These are phyloP conservation scores for Schrankia costaestrigalis DNA, from an alignment of 2,888 invertebrate species.

Conservation along the genomic window DNA sequence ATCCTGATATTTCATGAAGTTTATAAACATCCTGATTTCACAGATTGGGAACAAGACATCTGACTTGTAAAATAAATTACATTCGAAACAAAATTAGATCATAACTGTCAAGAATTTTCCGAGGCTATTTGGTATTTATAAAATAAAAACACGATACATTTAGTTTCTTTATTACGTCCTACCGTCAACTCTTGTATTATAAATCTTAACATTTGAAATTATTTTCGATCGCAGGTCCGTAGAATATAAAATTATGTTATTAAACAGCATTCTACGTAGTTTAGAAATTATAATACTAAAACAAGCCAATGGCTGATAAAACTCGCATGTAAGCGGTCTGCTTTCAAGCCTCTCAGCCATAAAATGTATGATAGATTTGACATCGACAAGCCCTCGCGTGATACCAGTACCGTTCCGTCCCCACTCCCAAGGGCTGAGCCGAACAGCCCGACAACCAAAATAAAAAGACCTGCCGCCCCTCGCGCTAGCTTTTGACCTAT, in stretches of 20 bases:
- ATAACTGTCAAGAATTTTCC: neutral
- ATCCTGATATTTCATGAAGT: constrained; percentile 50
- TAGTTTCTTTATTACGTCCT: no score
- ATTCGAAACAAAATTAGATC: constrained; percentile 20
- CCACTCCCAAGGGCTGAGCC: constrained; percentile 68
- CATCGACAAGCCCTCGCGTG: constrained; percentile 73
- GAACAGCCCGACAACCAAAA: constrained; percentile 42
- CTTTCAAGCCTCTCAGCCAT: constrained; percentile 65
- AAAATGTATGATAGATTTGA: constrained; percentile 76
- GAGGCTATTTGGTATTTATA: neutral
- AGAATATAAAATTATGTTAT: constrained; percentile 1
- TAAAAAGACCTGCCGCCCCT: constrained; percentile 45
- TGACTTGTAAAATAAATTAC: constrained; percentile 28
- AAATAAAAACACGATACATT: neutral
- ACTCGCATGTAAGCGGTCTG: constrained; percentile 67
- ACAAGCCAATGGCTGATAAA: constrained; percentile 44
- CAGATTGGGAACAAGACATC: constrained; percentile 39
- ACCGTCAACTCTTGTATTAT: no score
- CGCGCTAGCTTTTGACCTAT: constrained; percentile 31
- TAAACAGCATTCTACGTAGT: constrained; percentile 3
- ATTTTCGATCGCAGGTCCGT: neutral
- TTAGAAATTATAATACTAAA: constrained; percentile 32
- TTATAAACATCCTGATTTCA: constrained; percentile 58
- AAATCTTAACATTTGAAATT: neutral
- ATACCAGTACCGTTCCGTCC: constrained; percentile 65